phyloP scores from a whole-genome alignment of 1,140 invertebrate species.

The Asbolus verrucosus region DNA sequence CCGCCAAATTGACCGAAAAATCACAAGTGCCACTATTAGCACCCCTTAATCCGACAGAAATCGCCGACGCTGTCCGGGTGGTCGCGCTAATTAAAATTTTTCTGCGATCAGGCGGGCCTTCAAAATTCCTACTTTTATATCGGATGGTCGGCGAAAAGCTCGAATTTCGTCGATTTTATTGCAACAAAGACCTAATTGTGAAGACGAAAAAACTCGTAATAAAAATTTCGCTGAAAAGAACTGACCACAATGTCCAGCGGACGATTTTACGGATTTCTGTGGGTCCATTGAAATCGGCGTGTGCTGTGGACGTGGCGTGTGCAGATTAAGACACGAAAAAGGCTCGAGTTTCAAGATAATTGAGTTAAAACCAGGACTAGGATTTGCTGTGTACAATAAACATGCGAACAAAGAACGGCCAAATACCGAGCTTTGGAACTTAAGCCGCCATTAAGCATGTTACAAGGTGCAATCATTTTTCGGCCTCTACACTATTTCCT shows the following conservation, averaged over 20 bases:
- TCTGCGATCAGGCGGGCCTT: neutral
- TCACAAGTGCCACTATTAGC: constrained; percentile 11
- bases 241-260: constrained; percentile 6
- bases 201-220: constrained; percentile 1
- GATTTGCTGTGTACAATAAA: constrained; percentile 35
- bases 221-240: constrained; percentile 21
- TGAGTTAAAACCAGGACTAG: constrained; percentile 40
- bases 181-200: no score
- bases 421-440: neutral
- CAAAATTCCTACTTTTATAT: no score
- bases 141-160: constrained; percentile 13
- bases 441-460: no score
- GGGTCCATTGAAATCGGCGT: constrained; percentile 32
- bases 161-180: constrained; percentile 12
- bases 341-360: constrained; percentile 44
- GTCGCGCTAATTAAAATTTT: constrained; percentile 1
- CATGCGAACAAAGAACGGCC: constrained; percentile 25
- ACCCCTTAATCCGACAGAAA: neutral
- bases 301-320: constrained; percentile 29
- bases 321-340: constrained; percentile 42
- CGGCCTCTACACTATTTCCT: no score
- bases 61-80: neutral
- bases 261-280: no score
- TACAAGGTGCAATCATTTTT: no score
- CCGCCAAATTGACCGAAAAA: neutral